Base-by-base conservation (phyloP, 2,888 invertebrate species). In the Megamerina dolium region DNA sequence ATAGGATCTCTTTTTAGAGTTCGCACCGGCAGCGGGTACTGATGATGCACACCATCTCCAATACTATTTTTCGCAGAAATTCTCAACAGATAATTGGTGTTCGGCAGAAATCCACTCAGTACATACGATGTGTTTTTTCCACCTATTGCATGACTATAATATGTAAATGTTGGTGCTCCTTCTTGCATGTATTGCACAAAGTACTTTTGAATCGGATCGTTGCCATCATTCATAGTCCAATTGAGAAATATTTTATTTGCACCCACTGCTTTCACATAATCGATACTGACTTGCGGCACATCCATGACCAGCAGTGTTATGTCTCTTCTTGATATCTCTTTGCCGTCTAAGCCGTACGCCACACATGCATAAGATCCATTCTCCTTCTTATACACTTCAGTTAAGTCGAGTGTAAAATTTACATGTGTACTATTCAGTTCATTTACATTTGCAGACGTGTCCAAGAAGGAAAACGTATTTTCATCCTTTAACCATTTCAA, bases 141-240 rank as follows among this genome's bases (percentile, higher is more conserved):
- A 6, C 76, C 77, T 17, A 87, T 81, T 37, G 75, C 72, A 43
- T 79, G 74, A 29, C 69, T 70, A 46, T 78, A 77, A 61, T 80
- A 83, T 18, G 73, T 70, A 74, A 80, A 82, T 5, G 70, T 68
- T 19, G 74, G 69, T n/a, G 75, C 74, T 36, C 75, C 75, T 52
- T 75, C 75, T 71, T 77, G 76, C 32, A 73, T 66, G 55, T 76
- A 78, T 59, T 76, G 74, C 12, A 85, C 68, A 43, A 74, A 73
- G 58, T 81, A 84, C 17, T 67, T 64, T 51, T 74, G 73, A 16
- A 87, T 75, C 0, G 81, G 80, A 38, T 81, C 80, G 61, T 90
- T 89, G 48, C 85, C 85, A 47, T 83, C 78, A 46, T 81, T 79
- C 0, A 87, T 77, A 0, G 87, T 88, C 89, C 90, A 90, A 62